A percentile compares a stretch with the other conserved stretches of the same genome.
phyloP scores from a whole-genome alignment of 2,888 invertebrate species.

The Caenorhabditis uteleia region DNA sequence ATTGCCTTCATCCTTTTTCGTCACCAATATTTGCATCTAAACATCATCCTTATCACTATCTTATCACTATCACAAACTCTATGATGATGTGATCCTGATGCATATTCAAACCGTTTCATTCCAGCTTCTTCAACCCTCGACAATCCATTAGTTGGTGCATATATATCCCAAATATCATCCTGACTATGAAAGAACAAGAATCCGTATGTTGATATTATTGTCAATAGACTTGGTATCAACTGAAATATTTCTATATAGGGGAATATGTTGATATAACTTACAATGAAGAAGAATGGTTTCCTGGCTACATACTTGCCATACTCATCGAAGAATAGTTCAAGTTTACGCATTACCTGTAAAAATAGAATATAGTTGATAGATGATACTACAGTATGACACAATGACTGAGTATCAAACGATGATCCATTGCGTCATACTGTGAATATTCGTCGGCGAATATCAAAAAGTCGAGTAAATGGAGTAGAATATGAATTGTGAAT shows the following conservation, averaged over 20 bases:
- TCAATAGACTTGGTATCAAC: slow-evolving; percentile 59
- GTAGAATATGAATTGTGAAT: no score
- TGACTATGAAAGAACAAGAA: slow-evolving; percentile 60
- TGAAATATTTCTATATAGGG: no score
- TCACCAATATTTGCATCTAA: slow-evolving; percentile 66
- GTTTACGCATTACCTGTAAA: slow-evolving; percentile 55
- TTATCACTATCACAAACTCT: slow-evolving; percentile 50
- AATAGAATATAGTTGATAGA: no score
- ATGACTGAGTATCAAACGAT: no score
- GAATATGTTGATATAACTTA: no score
- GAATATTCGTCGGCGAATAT: no score
- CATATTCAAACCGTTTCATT: slow-evolving; percentile 60
- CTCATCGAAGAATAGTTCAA: slow-evolving; percentile 59
- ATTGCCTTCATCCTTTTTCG: slow-evolving; percentile 59
- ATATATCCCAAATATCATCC: slow-evolving; percentile 69
- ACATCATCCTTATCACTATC: slow-evolving; percentile 6
- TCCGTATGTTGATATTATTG: slow-evolving; percentile 61
- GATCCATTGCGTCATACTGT: no score
- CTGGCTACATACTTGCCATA: slow-evolving; percentile 61
- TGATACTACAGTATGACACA: no score
- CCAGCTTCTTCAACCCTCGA: slow-evolving; percentile 62
- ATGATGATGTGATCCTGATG: slow-evolving; percentile 64
- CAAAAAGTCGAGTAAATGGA: no score
- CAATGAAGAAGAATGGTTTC: slow-evolving; percentile 65
- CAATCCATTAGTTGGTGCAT: slow-evolving; percentile 62